Base-by-base conservation (phyloP, 2,888 invertebrate genomes). In the Taphrorychus bicolor region DNA sequence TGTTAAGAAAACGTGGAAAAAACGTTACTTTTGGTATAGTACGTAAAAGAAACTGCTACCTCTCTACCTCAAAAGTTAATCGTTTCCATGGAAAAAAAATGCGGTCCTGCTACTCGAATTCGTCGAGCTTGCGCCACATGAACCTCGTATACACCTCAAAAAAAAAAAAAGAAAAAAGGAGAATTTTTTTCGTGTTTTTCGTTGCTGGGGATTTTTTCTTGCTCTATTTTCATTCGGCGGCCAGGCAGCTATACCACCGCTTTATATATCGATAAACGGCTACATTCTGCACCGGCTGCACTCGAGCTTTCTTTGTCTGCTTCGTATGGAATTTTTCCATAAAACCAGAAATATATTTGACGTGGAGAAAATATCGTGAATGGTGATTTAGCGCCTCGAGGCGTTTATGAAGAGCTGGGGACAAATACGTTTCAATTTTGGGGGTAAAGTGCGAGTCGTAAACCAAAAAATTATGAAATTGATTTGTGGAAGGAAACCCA, bases 141-240 rank as follows among this genome's bases (percentile, higher is more conserved):
- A 24, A 48, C 40, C 22, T 22, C 54, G n/a, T 5, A 42, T 42
- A 61, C 5, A 22, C 21, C 24, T 45, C n/a, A 21, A 51, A 51
- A 54, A 24, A 24, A 63, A 19, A 58, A 59, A 66, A 63, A 52
- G 66, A 70, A 66, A 66, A 62, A 63, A 45, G 59, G 62, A 42
- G 61, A 59, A 52, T 65, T 66, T 66, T 70, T 62, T 66, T 66
- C 66, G 59, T 70, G 63, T 70, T 70, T 70, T 70, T 70, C 70
- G 66, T 70, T 69, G 66, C 70, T 51, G 66, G 62, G 54, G 51
- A 63, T 70, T 70, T 66, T 70, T 70, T 66, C 59, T 70, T 70
- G 70, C 52, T 66, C 60, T 64, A 62, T 67, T 69, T 68, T 69
- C 57, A 57, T 68, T 69, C 70, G 59, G 62, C 61, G 59, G 63